Base-by-base conservation (phyloP, 2,888 invertebrate genomes). In the Prosapia bicincta region DNA sequence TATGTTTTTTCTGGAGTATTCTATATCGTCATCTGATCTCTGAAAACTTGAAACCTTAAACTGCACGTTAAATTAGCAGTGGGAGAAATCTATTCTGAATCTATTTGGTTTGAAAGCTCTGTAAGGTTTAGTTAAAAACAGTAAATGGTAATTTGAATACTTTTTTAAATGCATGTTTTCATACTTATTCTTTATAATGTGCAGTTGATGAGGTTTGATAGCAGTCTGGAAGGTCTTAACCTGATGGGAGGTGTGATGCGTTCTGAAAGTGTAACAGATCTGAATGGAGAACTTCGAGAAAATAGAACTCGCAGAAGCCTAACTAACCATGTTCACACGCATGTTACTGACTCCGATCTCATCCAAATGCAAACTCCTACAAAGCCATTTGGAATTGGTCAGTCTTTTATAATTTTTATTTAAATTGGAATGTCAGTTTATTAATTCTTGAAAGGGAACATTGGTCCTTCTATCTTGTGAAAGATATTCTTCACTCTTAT, bases 381-480 rank as follows among this genome's bases (percentile, higher is more conserved):
- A 71, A 94, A 94, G 86, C 91, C 93, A 3, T 94, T 94, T 84
- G 94, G 94, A 86, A 89, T 95, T 82, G 94, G 95, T 95, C 89
- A 88, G 92, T 86, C 10, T 54, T 24, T 32, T 67, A 67, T 67
- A 28, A 1, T 23, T 3, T 69, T 66, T 10, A 69, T 69, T 69
- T 67, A 7, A 25, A 30, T n/a, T 30, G 69, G 38, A 70, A 69
- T 69, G 38, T 32, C 67, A 6, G 15, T 67, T 26, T 67, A 67
- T 67, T 10, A 67, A 54, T 54, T 54, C 20, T 54, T 20, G 20
- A 5, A 54, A n/a, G 20, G 54, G 13, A 54, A 20, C 54, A 54
- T 54, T 54, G 54, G 54, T 54, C 54, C 54, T 54, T 38, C 15
- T 38, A 13, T 30, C 30, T 30, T 6, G 30, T 9, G 5, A 30